phyloP scores from a whole-genome alignment of 1,140 invertebrate genomes.

The Drosophila paulistorum region DNA sequence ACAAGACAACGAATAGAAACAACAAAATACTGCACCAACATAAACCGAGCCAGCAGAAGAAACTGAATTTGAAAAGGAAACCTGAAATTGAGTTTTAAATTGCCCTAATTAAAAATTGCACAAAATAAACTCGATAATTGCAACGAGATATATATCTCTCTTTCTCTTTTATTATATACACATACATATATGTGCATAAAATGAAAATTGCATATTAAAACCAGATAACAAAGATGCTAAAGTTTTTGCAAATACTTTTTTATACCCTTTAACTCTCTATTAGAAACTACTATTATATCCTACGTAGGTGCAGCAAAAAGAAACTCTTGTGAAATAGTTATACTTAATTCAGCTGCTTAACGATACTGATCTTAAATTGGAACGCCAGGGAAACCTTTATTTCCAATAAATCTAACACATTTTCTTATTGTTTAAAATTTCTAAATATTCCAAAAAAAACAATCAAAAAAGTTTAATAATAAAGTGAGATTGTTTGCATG shows the following conservation, averaged over 20 bases:
- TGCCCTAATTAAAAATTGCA: slow-evolving; percentile 40
- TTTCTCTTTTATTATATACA: background rate
- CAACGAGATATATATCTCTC: slow-evolving; percentile 24
- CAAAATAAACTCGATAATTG: slow-evolving; percentile 32
- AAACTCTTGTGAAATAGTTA: no score
- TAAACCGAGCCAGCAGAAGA: background rate
- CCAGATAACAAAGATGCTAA: background rate
- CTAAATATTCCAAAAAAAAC: no score
- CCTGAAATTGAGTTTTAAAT: slow-evolving; percentile 44
- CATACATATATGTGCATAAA: background rate
- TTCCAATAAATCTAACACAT: no score
- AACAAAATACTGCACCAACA: slow-evolving; percentile 44
- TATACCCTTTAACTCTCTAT: background rate
- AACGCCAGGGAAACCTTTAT: no score
- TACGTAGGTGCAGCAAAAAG: no score
- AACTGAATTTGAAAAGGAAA: slow-evolving; percentile 22
- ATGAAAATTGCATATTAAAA: slow-evolving; percentile 1
- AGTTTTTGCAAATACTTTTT: background rate
- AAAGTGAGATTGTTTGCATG: no score
- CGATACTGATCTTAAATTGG: no score
- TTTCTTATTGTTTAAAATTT: no score
- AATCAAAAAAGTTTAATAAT: no score
- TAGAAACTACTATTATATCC: no score
- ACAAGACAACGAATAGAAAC: slow-evolving; percentile 51
- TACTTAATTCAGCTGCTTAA: no score